phyloP scores from a whole-genome alignment of 2,113 vertebrate genomes.

The Nothobranchius furzeri region DNA sequence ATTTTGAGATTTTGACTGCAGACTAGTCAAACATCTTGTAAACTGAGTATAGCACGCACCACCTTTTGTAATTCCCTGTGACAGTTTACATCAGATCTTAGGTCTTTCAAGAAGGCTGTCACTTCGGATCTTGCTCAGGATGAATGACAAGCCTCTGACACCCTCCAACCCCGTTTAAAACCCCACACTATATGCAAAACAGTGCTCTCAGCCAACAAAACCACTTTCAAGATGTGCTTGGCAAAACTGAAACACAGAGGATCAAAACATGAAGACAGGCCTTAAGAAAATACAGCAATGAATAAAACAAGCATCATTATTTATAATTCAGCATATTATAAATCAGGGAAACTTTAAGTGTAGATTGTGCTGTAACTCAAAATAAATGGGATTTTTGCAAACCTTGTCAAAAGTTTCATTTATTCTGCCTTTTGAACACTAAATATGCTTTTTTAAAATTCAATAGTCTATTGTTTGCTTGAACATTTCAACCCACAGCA shows the following conservation, averaged over 20 bases:
- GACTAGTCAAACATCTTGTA: conserved; percentile 49
- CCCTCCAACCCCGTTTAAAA: conserved; percentile 57
- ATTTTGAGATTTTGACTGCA: conserved; percentile 31
- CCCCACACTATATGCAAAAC: conserved; percentile 54
- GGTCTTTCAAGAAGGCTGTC: conserved; percentile 64
- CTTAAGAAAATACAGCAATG: not conserved
- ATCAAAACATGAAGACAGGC: not conserved
- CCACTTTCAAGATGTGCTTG: conserved; percentile 36
- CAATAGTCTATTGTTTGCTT: too few relatives aligned
- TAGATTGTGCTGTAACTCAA: conserved; percentile 1
- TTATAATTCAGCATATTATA: not conserved
- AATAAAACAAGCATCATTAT: not conserved
- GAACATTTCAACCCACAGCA: too few relatives aligned
- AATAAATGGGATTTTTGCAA: conserved; percentile 3
- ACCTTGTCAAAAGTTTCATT: too few relatives aligned
- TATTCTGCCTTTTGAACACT: too few relatives aligned
- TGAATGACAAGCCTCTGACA: conserved; percentile 57
- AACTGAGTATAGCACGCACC: conserved; percentile 35
- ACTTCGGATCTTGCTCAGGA: conserved; percentile 62
- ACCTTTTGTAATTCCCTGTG: conserved; percentile 55
- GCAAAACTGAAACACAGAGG: conserved; percentile 25
- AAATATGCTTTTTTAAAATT: too few relatives aligned
- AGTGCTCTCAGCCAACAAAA: conserved; percentile 44
- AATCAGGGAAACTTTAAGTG: not conserved
- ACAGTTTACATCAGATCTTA: conserved; percentile 65